These are phyloP conservation scores for Phrynocephalus vlangalii DNA, from an alignment of 2,797 vertebrate genomes.

Conservation along the genomic window DNA sequence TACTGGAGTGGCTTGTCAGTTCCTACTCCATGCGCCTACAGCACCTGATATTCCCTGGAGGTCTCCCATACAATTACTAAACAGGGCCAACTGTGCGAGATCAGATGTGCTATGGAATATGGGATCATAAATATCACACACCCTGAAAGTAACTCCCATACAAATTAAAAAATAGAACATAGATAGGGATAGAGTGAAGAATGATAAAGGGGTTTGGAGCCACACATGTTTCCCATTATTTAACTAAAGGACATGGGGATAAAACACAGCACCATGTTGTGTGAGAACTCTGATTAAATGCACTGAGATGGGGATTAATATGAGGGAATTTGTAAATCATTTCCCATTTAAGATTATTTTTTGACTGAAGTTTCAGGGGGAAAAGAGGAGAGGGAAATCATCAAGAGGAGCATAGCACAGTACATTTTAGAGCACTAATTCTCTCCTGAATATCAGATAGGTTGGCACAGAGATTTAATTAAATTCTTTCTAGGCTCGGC, in stretches of 20 bases:
- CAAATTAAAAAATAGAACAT: background rate
- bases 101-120: background rate
- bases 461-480: conserved; percentile 61
- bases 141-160: background rate
- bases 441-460: conserved; percentile 43
- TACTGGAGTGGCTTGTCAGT: too few species aligned
- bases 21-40: too few species aligned
- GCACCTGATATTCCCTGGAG: too few species aligned
- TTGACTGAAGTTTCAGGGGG: background rate
- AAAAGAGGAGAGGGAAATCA: background rate
- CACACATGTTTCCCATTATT: background rate
- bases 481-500: conserved; percentile 48
- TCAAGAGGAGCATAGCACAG: background rate
- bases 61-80: too few species aligned
- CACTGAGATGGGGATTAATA: background rate
- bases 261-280: background rate
- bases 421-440: conserved; percentile 2
- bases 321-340: background rate
- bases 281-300: background rate
- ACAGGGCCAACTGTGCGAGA: too few species aligned
- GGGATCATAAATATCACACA: background rate
- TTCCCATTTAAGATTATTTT: background rate
- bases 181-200: too few species aligned
- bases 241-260: background rate
- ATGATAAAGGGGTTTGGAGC: background rate